phyloP scores from a whole-genome alignment of 2,113 vertebrate genomes.

The Gasterosteus nipponicus region DNA sequence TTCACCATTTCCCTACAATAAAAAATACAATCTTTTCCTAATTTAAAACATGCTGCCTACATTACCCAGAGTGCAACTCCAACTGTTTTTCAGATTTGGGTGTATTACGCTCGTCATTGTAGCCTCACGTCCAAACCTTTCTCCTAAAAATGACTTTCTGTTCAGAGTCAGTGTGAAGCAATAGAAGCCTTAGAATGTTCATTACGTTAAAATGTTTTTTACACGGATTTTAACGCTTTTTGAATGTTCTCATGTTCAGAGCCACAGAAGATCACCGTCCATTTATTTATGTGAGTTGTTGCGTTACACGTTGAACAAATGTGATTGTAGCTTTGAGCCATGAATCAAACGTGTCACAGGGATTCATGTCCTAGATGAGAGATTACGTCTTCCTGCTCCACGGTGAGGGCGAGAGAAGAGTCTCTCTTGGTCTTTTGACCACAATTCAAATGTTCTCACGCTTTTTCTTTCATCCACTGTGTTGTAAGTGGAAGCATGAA shows the following conservation, averaged over 20 bases:
- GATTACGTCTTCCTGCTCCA: slow-evolving; percentile 4
- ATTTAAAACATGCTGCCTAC: no score
- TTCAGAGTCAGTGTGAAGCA: no score
- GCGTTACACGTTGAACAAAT: slow-evolving; percentile 38
- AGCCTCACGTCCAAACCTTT: no score
- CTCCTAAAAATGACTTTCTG: neutral
- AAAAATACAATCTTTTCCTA: no score
- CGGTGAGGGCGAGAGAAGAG: slow-evolving; percentile 22
- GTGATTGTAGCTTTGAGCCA: no score
- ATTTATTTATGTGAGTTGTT: slow-evolving; percentile 38
- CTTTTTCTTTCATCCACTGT: neutral
- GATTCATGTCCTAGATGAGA: slow-evolving; percentile 35
- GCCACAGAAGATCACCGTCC: slow-evolving; percentile 15
- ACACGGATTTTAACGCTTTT: neutral
- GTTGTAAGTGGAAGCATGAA: neutral
- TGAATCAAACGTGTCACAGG: slow-evolving; percentile 33
- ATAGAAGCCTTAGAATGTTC: neutral
- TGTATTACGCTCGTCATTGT: neutral
- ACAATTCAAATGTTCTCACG: slow-evolving; percentile 24
- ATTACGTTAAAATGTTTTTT: neutral
- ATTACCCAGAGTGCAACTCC: neutral
- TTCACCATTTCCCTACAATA: no score
- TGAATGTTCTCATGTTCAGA: slow-evolving; percentile 11
- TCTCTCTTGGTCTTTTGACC: neutral
- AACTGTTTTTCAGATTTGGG: neutral